Conservation (phyloP, 2,888 invertebrate genomes). For the Cryptus viduatorius region DNA sequence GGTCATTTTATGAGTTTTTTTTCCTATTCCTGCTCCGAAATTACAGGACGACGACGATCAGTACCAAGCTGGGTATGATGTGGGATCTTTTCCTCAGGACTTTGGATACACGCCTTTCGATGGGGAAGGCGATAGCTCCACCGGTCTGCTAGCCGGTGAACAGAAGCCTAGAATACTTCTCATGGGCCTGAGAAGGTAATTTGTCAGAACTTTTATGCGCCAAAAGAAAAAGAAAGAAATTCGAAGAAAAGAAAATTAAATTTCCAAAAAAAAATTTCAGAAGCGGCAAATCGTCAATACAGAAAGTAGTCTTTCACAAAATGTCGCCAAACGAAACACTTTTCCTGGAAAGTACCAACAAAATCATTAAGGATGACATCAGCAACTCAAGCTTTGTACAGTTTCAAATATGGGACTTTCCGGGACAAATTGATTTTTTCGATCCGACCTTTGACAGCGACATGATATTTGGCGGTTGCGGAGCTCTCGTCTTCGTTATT, state of each 20-base stretch:
- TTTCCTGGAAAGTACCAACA: conserved; percentile 98
- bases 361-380: conserved; percentile 99
- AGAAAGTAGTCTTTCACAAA: conserved; percentile 99
- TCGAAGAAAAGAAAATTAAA: not conserved
- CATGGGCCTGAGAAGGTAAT: conserved; percentile 96
- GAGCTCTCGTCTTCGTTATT: conserved; percentile 99
- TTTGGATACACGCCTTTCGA: conserved; percentile 96
- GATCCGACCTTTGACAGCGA: conserved; percentile 98
- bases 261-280: conserved; percentile 85
- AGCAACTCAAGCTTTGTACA: conserved; percentile 99
- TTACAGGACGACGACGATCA: conserved; percentile 85
- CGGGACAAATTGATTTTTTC: conserved; percentile 99
- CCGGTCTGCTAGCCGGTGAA: conserved; percentile 87
- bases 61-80: conserved; percentile 85
- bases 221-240: too few relatives aligned
- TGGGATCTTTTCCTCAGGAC: conserved; percentile 94
- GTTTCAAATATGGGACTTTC: conserved; percentile 99
- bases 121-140: conserved; percentile 90
- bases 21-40: not conserved
- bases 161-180: conserved; percentile 97
- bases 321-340: conserved; percentile 99
- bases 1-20: not conserved
- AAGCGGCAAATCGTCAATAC: conserved; percentile 99
- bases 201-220: not conserved
- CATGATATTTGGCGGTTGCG: conserved; percentile 98